Conservation (phyloP, 1,140 invertebrate species). For the Psix sp. region DNA sequence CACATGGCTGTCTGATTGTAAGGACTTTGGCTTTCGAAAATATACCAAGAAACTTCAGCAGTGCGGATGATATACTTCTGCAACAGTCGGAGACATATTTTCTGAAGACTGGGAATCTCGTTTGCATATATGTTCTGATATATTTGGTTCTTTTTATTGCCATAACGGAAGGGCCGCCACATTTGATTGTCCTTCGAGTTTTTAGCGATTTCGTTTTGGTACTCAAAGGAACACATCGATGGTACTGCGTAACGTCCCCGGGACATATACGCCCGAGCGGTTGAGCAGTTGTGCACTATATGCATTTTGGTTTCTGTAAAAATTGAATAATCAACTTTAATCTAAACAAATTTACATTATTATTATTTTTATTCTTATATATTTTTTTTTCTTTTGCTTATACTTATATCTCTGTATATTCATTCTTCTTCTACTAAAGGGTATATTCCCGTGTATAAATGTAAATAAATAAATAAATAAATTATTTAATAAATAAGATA, state of each 20-base stretch:
- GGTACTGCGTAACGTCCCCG: conserved; percentile 6
- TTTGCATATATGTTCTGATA: conserved; percentile 7
- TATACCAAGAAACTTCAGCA: conserved; percentile 28
- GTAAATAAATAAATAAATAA: too few relatives aligned
- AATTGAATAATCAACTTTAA: not conserved
- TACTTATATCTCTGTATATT: too few relatives aligned
- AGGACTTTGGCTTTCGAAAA: conserved; percentile 18
- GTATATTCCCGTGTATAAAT: too few relatives aligned
- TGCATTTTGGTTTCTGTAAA: conserved; percentile 19
- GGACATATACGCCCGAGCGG: conserved; percentile 11
- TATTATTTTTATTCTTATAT: not conserved
- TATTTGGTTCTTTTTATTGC: conserved; percentile 5
- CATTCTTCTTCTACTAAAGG: too few relatives aligned
- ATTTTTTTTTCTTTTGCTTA: too few relatives aligned
- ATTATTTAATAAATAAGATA: too few relatives aligned
- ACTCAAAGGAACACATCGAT: conserved; percentile 10
- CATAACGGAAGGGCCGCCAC: conserved; percentile 17
- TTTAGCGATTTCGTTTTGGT: conserved; percentile 12
- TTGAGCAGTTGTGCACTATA: conserved; percentile 31
- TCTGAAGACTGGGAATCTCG: conserved; percentile 22
- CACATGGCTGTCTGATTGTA: not conserved
- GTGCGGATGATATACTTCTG: conserved; percentile 26
- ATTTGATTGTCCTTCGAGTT: conserved; percentile 1
- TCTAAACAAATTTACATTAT: not conserved
- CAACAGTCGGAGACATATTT: conserved; percentile 14